phyloP scores from a whole-genome alignment of 2,113 vertebrate species.

The Lipotes vexillifer region DNA sequence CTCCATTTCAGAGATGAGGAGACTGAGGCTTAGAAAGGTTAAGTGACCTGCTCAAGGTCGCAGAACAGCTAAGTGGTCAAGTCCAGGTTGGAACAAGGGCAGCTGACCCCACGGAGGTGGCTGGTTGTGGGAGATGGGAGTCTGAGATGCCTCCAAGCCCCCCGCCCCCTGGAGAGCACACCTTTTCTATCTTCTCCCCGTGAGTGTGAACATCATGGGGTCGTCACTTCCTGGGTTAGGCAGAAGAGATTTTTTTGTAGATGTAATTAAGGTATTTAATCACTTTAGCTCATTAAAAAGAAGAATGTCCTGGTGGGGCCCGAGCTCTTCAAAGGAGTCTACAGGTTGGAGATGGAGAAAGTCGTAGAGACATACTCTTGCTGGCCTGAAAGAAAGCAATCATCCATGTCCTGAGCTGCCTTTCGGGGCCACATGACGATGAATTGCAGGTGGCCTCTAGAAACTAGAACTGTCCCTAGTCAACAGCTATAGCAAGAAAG shows the following conservation, averaged over 20 bases:
- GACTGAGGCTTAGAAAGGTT: not conserved
- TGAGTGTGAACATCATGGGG: not conserved
- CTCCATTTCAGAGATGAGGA: not conserved
- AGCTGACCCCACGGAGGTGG: not conserved
- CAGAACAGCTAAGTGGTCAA: not conserved
- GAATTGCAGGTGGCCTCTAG: not conserved
- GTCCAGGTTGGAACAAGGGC: not conserved
- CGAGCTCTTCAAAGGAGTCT: not conserved
- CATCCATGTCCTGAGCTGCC: not conserved
- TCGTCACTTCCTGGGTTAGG: not conserved
- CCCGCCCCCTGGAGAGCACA: rapidly evolving
- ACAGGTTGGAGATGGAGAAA: not conserved
- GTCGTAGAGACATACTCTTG: not conserved
- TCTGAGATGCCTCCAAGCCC: not conserved
- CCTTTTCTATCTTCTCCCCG: not conserved
- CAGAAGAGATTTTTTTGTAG: not conserved
- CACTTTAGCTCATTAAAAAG: not conserved
- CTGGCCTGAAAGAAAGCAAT: not conserved
- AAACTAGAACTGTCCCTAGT: not conserved
- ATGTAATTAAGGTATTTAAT: not conserved
- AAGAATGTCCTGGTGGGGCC: not conserved
- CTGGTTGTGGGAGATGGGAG: not conserved
- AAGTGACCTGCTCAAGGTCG: not conserved
- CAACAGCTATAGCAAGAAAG: not conserved
- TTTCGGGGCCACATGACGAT: not conserved